Base-by-base conservation (phyloP, 2,888 invertebrate species). In the Phytoseiulus persimilis region DNA sequence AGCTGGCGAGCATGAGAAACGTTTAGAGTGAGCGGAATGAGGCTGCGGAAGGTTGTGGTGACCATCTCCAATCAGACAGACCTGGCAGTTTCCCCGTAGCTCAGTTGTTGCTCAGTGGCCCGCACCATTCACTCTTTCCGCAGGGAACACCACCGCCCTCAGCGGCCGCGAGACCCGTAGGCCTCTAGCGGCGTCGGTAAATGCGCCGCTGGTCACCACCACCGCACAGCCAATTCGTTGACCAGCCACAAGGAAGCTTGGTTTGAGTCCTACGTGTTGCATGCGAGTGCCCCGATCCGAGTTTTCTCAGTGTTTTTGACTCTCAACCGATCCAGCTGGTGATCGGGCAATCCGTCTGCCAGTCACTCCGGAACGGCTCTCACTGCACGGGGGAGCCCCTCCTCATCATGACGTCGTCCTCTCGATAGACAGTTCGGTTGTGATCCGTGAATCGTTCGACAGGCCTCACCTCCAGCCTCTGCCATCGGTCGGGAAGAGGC, bases 91-190 rank as follows among this genome's bases (percentile, higher is more conserved):
- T 65, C 28, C 65, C 65, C 65, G 65, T 65, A 65, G 65, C 65
- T 65, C 65, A 65, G 65, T 65, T 28, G 65, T 65, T 65, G 65
- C 65, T 18, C 65, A 65, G 65, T 65, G 65, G 65, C 65, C 65
- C 65, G 65, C 65, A 65, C 65, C 65, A 65, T 65, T 65, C 65
- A 65, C 65, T 65, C 65, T 65, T 65, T 65, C 65, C 65, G 65
- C 65, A 28, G 65, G 65, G 65, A 65, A 65, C 65, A 65, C 65
- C 65, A 65, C 65, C 65, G 65, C 65, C 65, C 65, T 65, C 65
- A 65, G 65, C 65, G 65, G 65, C 65, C 23, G 65, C 65, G 65
- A 65, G 65, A 65, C 65, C 65, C 65, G 65, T 65, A 65, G 65
- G 65, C 65, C 65, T 65, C 65, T 65, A 14, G 65, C 28, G 28